Evolutionary conservation across 2,797 vertebrate species (phyloP).

Genomic region (Clarias fuscus): DNA sequence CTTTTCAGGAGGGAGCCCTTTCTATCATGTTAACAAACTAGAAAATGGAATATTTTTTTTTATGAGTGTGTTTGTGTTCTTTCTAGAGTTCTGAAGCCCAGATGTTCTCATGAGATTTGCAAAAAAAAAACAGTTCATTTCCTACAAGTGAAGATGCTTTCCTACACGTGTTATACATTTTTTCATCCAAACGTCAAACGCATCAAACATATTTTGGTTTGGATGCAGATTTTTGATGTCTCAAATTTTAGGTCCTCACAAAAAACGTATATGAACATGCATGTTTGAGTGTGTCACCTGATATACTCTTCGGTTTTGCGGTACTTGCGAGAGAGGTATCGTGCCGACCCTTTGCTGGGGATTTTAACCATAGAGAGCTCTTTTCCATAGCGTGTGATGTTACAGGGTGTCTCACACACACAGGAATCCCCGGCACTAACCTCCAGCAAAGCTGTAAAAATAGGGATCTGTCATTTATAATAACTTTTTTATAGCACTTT

Average conservation of each 20-base stretch:
- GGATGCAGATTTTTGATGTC: background rate
- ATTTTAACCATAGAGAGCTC: slow-evolving; percentile 99
- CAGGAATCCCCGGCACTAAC: slow-evolving; percentile 88
- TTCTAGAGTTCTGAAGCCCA: background rate
- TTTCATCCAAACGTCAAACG: background rate
- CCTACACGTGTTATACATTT: background rate
- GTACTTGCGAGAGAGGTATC: slow-evolving; percentile 96
- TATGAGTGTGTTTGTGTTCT: background rate
- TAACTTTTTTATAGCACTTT: background rate
- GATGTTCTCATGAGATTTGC: background rate
- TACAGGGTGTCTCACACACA: slow-evolving; percentile 92
- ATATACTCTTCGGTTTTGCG: slow-evolving; percentile 96
- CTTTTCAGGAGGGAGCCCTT: slow-evolving; percentile 27
- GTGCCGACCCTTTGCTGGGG: slow-evolving; percentile 94
- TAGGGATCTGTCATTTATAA: background rate
- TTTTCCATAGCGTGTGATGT: slow-evolving; percentile 96
- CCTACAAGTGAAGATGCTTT: background rate
- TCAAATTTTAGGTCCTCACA: background rate
- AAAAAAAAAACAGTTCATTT: background rate
- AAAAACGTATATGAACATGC: background rate
- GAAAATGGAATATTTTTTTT: background rate
- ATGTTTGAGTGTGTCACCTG: slow-evolving; percentile 72
- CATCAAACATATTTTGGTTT: background rate
- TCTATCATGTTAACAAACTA: slow-evolving; percentile 30
- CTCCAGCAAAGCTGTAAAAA: slow-evolving; percentile 78